Evolutionary conservation across 2,113 vertebrate genomes (phyloP).

Genomic region (Xiphophorus hellerii): DNA sequence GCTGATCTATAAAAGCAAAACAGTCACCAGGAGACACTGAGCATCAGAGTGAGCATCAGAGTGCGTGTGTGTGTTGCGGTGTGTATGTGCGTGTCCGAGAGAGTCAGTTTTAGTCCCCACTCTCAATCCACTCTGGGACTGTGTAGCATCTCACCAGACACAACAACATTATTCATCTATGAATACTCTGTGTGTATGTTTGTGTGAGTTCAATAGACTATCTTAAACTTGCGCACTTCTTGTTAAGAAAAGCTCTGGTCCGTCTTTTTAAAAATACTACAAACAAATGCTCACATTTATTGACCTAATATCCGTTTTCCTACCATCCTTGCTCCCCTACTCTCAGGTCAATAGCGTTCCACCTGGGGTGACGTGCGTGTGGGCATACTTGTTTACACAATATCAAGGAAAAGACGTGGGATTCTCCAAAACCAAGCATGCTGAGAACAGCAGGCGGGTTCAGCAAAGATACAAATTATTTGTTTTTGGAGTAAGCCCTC

Average conservation of each 20-base stretch:
- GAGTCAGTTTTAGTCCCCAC: conserved; percentile 60
- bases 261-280: conserved; percentile 27
- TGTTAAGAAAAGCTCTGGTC: conserved; percentile 34
- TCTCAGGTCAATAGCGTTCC: conserved; percentile 54
- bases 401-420: conserved; percentile 64
- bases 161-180: conserved; percentile 76
- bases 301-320: conserved; percentile 43
- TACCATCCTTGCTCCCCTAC: conserved; percentile 43
- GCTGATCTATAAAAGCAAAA: conserved; percentile 65
- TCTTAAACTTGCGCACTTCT: conserved; percentile 18
- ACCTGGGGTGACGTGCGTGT: conserved; percentile 30
- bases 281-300: conserved; percentile 1
- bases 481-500: not conserved
- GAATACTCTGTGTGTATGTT: conserved; percentile 33
- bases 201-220: conserved; percentile 9
- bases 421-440: conserved; percentile 24
- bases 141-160: conserved; percentile 74
- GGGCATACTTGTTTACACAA: conserved; percentile 67
- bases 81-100: conserved; percentile 40
- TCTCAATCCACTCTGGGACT: conserved; percentile 69
- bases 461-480: conserved; percentile 4
- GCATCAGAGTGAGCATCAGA: conserved; percentile 33
- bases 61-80: conserved; percentile 22
- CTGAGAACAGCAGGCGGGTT: conserved; percentile 29
- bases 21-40: conserved; percentile 66